phyloP scores from a whole-genome alignment of 2,888 invertebrate species.

The Ditula angustiorana region DNA sequence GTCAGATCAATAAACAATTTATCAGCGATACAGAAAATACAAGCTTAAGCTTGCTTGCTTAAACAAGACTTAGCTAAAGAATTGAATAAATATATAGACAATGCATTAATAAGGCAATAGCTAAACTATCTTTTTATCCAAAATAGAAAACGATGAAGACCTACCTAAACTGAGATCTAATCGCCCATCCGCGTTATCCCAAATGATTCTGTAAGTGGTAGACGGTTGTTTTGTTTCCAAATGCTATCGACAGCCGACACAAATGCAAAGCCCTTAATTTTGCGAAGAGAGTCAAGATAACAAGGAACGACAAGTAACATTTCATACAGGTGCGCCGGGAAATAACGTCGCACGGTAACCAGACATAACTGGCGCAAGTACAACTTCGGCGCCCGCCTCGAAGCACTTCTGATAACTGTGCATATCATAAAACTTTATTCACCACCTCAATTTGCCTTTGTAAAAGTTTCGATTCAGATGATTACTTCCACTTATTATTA shows the following conservation, averaged over 20 bases:
- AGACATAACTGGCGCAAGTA: constrained; percentile 61
- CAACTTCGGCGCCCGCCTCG: constrained; percentile 53
- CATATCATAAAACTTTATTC: constrained; percentile 81
- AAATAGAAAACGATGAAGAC: no score
- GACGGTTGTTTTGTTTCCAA: constrained; percentile 18
- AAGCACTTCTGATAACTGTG: constrained; percentile 75
- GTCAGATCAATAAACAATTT: constrained; percentile 16
- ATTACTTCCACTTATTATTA: constrained; percentile 58
- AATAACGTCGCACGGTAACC: constrained; percentile 44
- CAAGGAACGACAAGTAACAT: constrained; percentile 61
- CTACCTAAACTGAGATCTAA: not conserved
- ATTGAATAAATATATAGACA: no score
- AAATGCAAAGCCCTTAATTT: constrained; percentile 64
- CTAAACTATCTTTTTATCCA: no score
- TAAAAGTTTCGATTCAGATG: constrained; percentile 71
- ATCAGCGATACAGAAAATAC: no score
- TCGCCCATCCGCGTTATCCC: not conserved
- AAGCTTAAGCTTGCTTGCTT: no score
- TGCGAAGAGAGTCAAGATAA: constrained; percentile 62
- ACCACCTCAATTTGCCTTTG: constrained; percentile 77
- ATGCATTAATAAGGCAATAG: no score
- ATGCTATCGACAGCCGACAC: constrained; percentile 39
- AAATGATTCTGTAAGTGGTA: not conserved
- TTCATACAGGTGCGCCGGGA: constrained; percentile 64
- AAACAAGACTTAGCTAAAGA: no score